Evolutionary conservation across 2,113 vertebrate genomes (phyloP).

Genomic region (Epinephelus lanceolatus): DNA sequence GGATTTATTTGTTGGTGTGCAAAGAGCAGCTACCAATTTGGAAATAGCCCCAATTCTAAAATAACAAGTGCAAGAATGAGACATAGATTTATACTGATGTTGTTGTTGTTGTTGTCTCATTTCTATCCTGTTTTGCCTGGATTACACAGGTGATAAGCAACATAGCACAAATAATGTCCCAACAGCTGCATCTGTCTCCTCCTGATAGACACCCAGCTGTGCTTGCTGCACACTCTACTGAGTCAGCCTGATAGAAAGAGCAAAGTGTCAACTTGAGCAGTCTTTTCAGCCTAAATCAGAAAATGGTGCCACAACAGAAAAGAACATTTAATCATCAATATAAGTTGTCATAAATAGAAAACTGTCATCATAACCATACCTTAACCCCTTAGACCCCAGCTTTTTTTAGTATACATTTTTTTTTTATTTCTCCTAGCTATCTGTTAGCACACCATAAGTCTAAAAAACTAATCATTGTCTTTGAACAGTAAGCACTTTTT

Average conservation of each 20-base stretch:
- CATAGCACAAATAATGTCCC: conserved; percentile 14
- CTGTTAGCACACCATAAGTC: too few relatives aligned
- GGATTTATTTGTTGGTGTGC: background rate
- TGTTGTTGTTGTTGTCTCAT: conserved; percentile 9
- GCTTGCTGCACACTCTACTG: background rate
- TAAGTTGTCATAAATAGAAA: background rate
- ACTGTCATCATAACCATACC: background rate
- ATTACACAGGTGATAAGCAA: conserved; percentile 14
- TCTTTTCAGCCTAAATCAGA: background rate
- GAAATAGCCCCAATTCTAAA: conserved; percentile 1
- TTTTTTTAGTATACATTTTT: too few relatives aligned
- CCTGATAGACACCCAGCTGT: conserved; percentile 37
- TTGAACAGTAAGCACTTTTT: too few relatives aligned
- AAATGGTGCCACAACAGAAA: background rate
- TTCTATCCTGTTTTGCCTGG: conserved; percentile 7
- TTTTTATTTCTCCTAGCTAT: too few relatives aligned
- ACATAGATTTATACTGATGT: background rate
- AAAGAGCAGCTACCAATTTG: background rate
- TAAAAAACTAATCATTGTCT: too few relatives aligned
- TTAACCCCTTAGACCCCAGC: too few relatives aligned
- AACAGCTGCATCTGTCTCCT: conserved; percentile 23
- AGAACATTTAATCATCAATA: background rate
- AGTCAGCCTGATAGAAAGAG: conserved; percentile 10
- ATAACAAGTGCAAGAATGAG: background rate
- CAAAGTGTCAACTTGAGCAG: background rate